Conservation (phyloP, 2,888 invertebrate species). For the Drosophila atroscutellata region DNA sequence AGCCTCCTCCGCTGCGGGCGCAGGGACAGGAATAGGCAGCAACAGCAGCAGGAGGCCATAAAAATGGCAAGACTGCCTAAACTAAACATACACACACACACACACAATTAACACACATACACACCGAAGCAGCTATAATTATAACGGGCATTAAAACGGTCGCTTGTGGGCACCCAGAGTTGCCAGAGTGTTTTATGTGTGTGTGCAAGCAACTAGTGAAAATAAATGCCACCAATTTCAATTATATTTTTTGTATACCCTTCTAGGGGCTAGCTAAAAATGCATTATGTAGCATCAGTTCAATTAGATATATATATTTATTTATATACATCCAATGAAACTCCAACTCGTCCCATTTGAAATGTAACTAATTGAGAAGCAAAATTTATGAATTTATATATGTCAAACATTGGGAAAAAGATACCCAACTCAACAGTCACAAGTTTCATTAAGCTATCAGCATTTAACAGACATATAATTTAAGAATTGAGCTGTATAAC, state of each 20-base stretch:
- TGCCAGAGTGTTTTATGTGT: constrained; percentile 41
- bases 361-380: not conserved
- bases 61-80: constrained; percentile 51
- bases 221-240: constrained; percentile 27
- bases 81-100: constrained; percentile 16
- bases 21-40: not conserved
- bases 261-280: not conserved
- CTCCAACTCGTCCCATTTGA: not conserved
- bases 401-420: not conserved
- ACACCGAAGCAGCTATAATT: constrained; percentile 37
- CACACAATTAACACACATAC: constrained; percentile 16
- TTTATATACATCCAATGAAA: not conserved
- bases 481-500: not conserved
- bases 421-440: not conserved
- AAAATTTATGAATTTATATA: not conserved
- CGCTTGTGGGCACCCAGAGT: constrained; percentile 56
- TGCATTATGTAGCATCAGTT: not conserved
- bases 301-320: not conserved
- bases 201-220: constrained; percentile 57
- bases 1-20: constrained; percentile 2
- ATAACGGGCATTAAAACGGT: constrained; percentile 70
- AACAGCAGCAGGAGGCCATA: constrained; percentile 60
- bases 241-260: not conserved
- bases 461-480: not conserved
- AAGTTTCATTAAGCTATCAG: not conserved